phyloP scores from a whole-genome alignment of 2,888 invertebrate species.

The Caenorhabditis panamensis region DNA sequence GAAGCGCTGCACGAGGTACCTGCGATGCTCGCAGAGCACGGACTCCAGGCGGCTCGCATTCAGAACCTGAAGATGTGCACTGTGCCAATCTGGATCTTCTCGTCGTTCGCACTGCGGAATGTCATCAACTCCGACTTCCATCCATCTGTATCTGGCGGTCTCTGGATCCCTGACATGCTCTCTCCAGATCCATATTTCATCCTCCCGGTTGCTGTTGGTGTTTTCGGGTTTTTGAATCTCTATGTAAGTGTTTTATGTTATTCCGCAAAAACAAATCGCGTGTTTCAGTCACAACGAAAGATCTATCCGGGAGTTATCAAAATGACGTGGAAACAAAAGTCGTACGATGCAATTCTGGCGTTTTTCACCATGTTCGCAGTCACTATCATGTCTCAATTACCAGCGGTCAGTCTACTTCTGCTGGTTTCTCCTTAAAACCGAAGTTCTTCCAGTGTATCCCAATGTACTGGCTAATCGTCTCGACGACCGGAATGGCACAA shows the following conservation, averaged over 20 bases:
- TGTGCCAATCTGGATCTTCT: conserved; percentile 79
- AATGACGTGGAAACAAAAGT: conserved; percentile 68
- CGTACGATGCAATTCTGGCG: conserved; percentile 74
- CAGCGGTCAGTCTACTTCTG: conserved; percentile 69
- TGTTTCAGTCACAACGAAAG: conserved; percentile 75
- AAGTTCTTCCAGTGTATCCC: conserved; percentile 76
- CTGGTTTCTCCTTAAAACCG: neutral
- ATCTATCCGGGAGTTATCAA: conserved; percentile 73
- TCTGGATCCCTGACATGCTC: conserved; percentile 76
- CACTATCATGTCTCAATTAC: conserved; percentile 76
- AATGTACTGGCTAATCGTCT: conserved; percentile 77
- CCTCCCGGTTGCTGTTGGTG: conserved; percentile 74
- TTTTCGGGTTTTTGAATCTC: conserved; percentile 77
- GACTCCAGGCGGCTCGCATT: conserved; percentile 75
- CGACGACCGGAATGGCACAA: conserved; percentile 74
- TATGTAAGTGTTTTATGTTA: conserved; percentile 65
- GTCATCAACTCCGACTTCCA: conserved; percentile 75
- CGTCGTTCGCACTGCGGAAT: conserved; percentile 78
- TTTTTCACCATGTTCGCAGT: conserved; percentile 76
- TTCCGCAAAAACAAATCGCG: no score
- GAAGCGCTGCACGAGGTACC: conserved; percentile 64
- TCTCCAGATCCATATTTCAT: conserved; percentile 78
- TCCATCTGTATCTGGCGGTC: conserved; percentile 71
- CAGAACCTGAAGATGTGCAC: conserved; percentile 77
- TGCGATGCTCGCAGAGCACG: conserved; percentile 66